Base-by-base conservation (phyloP, 2,888 invertebrate species). In the Noctua comes region DNA sequence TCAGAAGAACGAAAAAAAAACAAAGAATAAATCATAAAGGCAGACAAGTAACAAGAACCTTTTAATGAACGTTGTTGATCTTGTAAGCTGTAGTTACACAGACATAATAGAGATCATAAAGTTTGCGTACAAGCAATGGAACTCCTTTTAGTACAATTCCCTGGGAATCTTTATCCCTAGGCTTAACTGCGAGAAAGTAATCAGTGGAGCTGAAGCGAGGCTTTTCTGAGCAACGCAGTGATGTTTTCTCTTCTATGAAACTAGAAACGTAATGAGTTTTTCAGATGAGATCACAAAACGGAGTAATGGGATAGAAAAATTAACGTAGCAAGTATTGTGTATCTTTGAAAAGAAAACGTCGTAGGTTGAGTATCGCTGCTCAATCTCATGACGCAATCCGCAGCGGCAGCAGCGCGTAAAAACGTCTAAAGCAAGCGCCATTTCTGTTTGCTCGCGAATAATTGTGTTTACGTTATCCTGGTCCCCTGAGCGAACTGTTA, bases 391-490 rank as follows among this genome's bases (percentile, higher is more conserved):
- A 74, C 40, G 24, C 73, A 59, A 68, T 70, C 69, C 69, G 36
- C 43, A 27, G 40, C 10, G 11, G 68, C 48, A 75, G 2, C 40
- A 57, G 66, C 21, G 64, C 64, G 84, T 68, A 59, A 65, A 73
- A 86, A 83, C 66, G 70, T 68, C 64, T 78, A 64, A 59, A 69
- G 51, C n/a, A 71, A 59, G 71, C 71, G 64, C 87, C 51, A 62
- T 78, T 71, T 71, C 57, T 86, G 79, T 86, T 77, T 86, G 71
- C 40, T 71, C 64, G 36, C 66, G 40, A 68, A 64, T 83, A 86
- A 77, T 86, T 86, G 84, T 83, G 73, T 83, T 86, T 73, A 83
- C 78, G 68, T 68, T 68, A 68, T 27, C 72, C 68, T 59, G 46
- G 43, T 13, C 18, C 48, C 27, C 18, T 10, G 31, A 31, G 48